phyloP scores from a whole-genome alignment of 2,888 invertebrate genomes.

The Apamea monoglypha region DNA sequence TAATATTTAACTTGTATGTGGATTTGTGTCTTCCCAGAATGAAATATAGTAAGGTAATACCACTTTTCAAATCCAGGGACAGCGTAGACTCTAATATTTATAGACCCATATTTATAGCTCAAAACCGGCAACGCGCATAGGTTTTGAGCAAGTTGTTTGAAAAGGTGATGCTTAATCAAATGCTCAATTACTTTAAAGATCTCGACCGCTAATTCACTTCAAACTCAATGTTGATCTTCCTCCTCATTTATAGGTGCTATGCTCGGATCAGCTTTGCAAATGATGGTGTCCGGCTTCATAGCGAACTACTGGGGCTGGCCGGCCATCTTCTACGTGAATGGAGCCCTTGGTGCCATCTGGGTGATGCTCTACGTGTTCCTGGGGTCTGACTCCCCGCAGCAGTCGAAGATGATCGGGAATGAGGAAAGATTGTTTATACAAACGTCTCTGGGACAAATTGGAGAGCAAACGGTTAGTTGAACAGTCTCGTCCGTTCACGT shows the following conservation, averaged over 20 bases:
- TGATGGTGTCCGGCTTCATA: constrained; percentile 87
- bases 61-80: neutral
- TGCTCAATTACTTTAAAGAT: neutral
- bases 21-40: neutral
- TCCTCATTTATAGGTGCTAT: constrained; percentile 83
- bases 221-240: neutral
- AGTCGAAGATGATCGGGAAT: constrained; percentile 89
- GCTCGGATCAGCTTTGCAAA: constrained; percentile 90
- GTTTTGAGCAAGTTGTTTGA: neutral
- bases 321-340: constrained; percentile 92
- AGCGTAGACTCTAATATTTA: neutral
- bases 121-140: too few relatives aligned
- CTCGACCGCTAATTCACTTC: neutral
- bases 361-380: constrained; percentile 89
- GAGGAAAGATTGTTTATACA: constrained; percentile 93
- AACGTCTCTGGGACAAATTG: constrained; percentile 81
- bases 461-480: constrained; percentile 75
- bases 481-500: neutral
- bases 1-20: neutral
- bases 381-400: constrained; percentile 92
- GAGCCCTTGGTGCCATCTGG: constrained; percentile 89
- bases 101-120: neutral
- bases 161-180: too few relatives aligned
- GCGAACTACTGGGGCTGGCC: constrained; percentile 91
- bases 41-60: neutral